Conservation (phyloP, 2,113 vertebrate genomes). For the Osmerus mordax region DNA sequence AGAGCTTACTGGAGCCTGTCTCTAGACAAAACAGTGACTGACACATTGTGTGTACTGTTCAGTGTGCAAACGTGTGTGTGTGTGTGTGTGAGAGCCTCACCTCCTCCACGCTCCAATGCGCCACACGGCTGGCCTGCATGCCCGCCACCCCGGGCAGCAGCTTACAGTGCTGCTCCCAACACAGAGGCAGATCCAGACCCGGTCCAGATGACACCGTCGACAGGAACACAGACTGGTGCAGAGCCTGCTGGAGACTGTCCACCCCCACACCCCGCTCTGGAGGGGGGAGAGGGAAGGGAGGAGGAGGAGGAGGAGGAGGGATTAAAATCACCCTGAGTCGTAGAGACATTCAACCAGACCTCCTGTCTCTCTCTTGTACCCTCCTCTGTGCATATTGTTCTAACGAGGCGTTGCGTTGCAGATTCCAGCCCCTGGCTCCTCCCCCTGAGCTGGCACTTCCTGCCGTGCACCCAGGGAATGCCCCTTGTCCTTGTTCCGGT, state of each 20-base stretch:
- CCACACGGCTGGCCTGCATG: slow-evolving; percentile 52
- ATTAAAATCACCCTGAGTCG: neutral
- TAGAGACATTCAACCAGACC: too few relatives aligned
- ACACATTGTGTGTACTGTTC: neutral
- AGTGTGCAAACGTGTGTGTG: neutral
- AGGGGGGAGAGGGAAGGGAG: slow-evolving; percentile 12
- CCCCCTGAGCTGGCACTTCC: too few relatives aligned
- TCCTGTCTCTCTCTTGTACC: too few relatives aligned
- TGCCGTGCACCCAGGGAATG: too few relatives aligned
- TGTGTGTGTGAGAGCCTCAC: slow-evolving; percentile 41
- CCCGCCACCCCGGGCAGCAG: slow-evolving; percentile 63
- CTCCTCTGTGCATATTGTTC: too few relatives aligned
- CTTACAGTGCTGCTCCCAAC: slow-evolving; percentile 71
- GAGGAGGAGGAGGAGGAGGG: neutral
- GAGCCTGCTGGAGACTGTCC: slow-evolving; percentile 49
- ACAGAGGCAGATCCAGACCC: slow-evolving; percentile 59
- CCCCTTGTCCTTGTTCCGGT: too few relatives aligned
- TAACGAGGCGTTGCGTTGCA: too few relatives aligned
- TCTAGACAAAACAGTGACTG: neutral
- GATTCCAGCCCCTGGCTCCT: too few relatives aligned
- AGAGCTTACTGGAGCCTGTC: neutral
- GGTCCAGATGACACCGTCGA: slow-evolving; percentile 68
- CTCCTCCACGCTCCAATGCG: slow-evolving; percentile 72
- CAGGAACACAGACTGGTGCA: slow-evolving; percentile 69
- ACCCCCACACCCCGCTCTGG: slow-evolving; percentile 45